Conservation (phyloP, 2,888 invertebrate genomes). For the Rhorus exstirpatorius region DNA sequence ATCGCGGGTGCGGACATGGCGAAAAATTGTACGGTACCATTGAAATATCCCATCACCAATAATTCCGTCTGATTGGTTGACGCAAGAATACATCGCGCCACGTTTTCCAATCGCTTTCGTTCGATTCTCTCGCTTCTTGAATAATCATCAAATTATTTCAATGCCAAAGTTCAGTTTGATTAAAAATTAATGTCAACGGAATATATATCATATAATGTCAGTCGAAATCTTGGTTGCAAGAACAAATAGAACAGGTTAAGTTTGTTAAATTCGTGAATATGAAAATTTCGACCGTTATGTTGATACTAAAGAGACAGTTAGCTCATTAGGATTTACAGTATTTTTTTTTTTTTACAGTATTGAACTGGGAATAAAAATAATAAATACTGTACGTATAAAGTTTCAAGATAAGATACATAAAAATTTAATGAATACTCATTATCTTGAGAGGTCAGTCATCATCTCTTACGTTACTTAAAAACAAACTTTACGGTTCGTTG, state of each 20-base stretch:
- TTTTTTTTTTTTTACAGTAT: no score
- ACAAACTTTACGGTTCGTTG: no score
- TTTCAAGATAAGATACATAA: no score
- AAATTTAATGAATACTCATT: no score
- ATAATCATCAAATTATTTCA: conserved; percentile 31
- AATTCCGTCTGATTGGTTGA: conserved; percentile 77
- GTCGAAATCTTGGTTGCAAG: neutral
- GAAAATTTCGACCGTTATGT: neutral
- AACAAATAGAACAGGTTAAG: neutral
- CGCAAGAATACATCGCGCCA: conserved; percentile 77
- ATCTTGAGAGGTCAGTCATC: no score
- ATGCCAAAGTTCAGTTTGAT: conserved; percentile 18
- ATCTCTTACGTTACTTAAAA: no score
- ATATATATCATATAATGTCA: neutral
- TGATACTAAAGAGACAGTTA: neutral
- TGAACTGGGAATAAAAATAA: neutral
- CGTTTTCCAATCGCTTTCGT: conserved; percentile 74
- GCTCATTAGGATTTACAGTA: no score
- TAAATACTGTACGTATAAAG: no score
- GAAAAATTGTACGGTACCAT: conserved; percentile 78
- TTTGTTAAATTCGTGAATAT: neutral
- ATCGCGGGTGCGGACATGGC: conserved; percentile 73
- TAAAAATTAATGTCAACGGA: neutral
- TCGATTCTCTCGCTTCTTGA: conserved; percentile 76
- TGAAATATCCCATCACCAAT: conserved; percentile 79